Evolutionary conservation across 2,888 invertebrate species (phyloP), one percentile per base, ranked within the genome.

Genomic region (Coleophora flavipennella): DNA sequence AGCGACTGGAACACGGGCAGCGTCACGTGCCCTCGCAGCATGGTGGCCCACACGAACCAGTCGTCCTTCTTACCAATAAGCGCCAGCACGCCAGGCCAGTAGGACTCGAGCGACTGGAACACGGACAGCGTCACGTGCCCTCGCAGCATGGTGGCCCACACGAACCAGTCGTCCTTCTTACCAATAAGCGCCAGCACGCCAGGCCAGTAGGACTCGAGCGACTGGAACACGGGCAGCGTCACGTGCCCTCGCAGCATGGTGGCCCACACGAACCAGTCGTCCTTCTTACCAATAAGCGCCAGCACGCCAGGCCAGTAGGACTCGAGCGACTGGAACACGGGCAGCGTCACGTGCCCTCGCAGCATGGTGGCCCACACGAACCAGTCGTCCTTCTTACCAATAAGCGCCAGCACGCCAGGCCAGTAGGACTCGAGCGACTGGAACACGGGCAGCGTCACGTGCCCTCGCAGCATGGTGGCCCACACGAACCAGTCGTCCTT

Each of bases 1-100:
- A 99, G 84, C 0, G 97, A 98, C 70, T 99, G 99, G 75, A 99
- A 99, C n/a, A 99, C 94, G 0, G 99, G 98, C 55, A 97, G 78
- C 0, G 98, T 97, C 6, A 99, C 94, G 63, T 95, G 94, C 0
- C 96, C 99, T 59, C 96, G 94, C 34, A 92, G 89, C 99, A 99
- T 99, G n/a, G 96, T 94, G 0, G 96, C 99, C 99, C 99, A 99
- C 57, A 99, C 90, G 67, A 97, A 97, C 99, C 99, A 99, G 70
- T 99, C 98, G 55, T 97, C 97, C 58, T 93, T 91, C 59, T 95
- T 92, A 89, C 90, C 93, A 49, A 94, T 89, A 12, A 95, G 85
- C 55, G 92, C 93, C 40, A 99, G 86, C 20, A 99, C 88, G 0
- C 99, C 99, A 0, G 99, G 99, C 97, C 98, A 99, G 68, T 95